Percentiles rank a stretch among this genome's conserved stretches.
phyloP scores from a whole-genome alignment of 2,797 vertebrate species.

The Enteromius trimaculatus region DNA sequence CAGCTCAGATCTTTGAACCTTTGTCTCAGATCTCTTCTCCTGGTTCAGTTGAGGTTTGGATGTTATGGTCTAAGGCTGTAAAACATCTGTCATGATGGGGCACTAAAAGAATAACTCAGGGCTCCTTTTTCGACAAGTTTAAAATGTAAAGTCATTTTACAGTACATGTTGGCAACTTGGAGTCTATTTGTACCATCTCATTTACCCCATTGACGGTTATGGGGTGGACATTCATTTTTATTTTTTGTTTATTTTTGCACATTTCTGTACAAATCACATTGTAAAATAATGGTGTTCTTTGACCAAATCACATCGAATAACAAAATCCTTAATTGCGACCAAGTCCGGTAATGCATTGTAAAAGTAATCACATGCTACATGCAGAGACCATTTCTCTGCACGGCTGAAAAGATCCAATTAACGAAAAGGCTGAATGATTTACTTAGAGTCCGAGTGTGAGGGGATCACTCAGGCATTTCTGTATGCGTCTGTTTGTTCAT shows the following conservation, averaged over 20 bases:
- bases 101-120: not conserved
- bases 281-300: not conserved
- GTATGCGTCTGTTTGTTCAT: conserved; percentile 33
- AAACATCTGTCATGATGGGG: conserved; percentile 8
- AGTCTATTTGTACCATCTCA: not conserved
- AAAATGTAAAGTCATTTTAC: not conserved
- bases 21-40: not conserved
- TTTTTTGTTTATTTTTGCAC: not conserved
- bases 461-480: conserved; percentile 27
- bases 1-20: not conserved
- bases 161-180: too few relatives aligned
- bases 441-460: conserved; percentile 42
- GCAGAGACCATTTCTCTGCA: not conserved
- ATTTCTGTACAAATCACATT: not conserved
- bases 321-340: not conserved
- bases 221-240: not conserved
- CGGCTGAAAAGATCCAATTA: conserved; percentile 28
- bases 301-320: not conserved
- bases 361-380: not conserved
- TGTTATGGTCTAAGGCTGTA: conserved; percentile 15
- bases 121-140: not conserved
- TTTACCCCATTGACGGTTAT: not conserved
- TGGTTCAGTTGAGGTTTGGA: not conserved
- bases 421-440: conserved; percentile 47
- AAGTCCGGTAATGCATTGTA: not conserved